Evolutionary conservation across 2,888 invertebrate genomes (phyloP), one percentile per base, ranked within the genome.

Genomic region (Patella depressa): DNA sequence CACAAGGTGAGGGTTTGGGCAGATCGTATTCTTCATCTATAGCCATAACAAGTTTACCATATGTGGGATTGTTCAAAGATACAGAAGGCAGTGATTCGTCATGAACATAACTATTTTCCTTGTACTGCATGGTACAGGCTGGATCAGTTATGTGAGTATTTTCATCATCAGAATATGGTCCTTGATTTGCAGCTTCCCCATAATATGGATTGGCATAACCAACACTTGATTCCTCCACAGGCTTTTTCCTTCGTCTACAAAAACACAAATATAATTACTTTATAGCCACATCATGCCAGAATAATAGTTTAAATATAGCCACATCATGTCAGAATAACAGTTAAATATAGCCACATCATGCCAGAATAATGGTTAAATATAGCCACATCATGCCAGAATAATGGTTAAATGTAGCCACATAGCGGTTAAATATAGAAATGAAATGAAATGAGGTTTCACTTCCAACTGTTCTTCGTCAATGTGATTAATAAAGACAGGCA

Each of bases 141-240:
- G 45, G 45, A 45, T 45, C 45, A 45, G 9, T 45, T 45, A 45
- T 45, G 45, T 9, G 45, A 29, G 15, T 74, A n/a, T 57, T 59
- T 24, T 15, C 71, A 4, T 75, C 71, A n/a, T 73, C 76, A n/a
- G 73, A 19, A 53, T 73, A 72, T 19, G 59, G 29, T 11, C 54
- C 69, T 53, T 54, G 72, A 29, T 29, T 53, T 17, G 73, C 29
- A 24, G 65, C 73, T 45, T 73, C 76, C 53, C 73, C 76, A 29
- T 72, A 76, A 53, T 76, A 76, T 19, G 69, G 72, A 34, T 76
- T 76, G 53, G 69, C 65, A 69, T 65, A 76, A 17, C 72, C 72
- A 15, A 72, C 76, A 24, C 69, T 24, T 1, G 76, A 72, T 12
- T 76, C 65, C 4, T 76, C 15, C 12, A 45, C 71, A 5, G 57